Evolutionary conservation across 37 sponge, comb jelly and placozoan species (phyloP).

Genomic region (Oscarella lobularis): DNA sequence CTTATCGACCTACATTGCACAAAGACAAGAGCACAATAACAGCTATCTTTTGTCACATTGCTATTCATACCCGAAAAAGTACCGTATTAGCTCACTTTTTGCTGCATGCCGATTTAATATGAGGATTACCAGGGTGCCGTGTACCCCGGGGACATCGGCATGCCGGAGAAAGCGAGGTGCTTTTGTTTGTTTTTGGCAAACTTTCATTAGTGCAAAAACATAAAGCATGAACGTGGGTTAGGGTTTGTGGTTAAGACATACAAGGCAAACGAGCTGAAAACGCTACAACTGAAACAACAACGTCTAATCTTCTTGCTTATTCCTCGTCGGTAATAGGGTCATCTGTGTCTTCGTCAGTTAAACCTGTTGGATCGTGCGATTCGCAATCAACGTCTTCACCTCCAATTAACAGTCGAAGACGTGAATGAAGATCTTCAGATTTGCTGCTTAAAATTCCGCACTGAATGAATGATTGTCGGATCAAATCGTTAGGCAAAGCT

Average conservation of each 20-base stretch:
- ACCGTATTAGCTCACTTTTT: not conserved
- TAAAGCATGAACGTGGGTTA: too few species aligned
- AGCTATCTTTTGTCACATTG: not conserved
- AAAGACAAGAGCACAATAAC: too few species aligned
- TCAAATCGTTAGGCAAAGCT: not conserved
- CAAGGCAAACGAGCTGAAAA: too few species aligned
- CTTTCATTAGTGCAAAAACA: not conserved
- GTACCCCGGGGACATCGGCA: constrained; percentile 1
- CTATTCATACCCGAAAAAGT: not conserved
- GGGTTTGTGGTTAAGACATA: too few species aligned
- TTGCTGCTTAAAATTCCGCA: not conserved
- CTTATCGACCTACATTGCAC: too few species aligned
- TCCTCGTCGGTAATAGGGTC: not conserved
- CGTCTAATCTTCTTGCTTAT: too few species aligned
- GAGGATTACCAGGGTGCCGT: not conserved
- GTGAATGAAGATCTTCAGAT: not conserved
- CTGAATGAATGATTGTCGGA: not conserved
- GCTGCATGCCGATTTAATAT: not conserved
- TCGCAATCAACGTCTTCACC: not conserved
- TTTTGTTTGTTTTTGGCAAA: not conserved
- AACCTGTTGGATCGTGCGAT: not conserved
- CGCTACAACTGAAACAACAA: too few species aligned
- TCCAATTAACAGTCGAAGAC: not conserved
- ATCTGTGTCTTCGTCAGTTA: not conserved
- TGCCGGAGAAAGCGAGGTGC: not conserved